phyloP scores from a whole-genome alignment of 1,140 invertebrate genomes.

The Drosophila fuyamai region DNA sequence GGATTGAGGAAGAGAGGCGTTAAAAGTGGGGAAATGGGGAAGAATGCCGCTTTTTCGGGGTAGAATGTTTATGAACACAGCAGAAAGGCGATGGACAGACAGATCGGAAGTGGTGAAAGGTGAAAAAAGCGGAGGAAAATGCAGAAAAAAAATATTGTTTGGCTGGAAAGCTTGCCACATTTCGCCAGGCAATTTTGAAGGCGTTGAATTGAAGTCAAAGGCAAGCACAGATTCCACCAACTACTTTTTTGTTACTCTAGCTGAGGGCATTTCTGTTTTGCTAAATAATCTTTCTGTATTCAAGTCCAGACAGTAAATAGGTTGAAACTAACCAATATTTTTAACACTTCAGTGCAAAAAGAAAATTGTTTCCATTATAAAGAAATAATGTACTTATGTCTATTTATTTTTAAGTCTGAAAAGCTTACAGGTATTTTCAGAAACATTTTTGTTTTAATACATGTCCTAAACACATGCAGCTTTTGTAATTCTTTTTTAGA shows the following conservation, averaged over 20 bases:
- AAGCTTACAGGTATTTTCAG: too few species aligned
- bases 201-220: constrained; percentile 71
- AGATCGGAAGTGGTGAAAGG: constrained; percentile 23
- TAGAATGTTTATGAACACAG: constrained; percentile 68
- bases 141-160: not conserved
- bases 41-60: constrained; percentile 11
- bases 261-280: not conserved
- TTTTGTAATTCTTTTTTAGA: too few species aligned
- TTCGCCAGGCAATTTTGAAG: constrained; percentile 60
- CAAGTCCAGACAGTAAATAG: not conserved
- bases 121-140: not conserved
- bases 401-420: too few species aligned
- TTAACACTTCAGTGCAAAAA: too few species aligned
- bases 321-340: too few species aligned
- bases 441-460: too few species aligned
- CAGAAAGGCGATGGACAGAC: constrained; percentile 24
- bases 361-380: too few species aligned
- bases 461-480: too few species aligned
- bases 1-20: not conserved
- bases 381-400: too few species aligned
- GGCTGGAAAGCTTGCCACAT: constrained; percentile 1
- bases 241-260: not conserved
- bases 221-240: constrained; percentile 52
- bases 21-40: not conserved
- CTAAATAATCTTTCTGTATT: too few species aligned